Percentiles rank a stretch among this genome's conserved stretches.
phyloP scores from a whole-genome alignment of 2,113 vertebrate genomes.

The Callopanchax toddi region DNA sequence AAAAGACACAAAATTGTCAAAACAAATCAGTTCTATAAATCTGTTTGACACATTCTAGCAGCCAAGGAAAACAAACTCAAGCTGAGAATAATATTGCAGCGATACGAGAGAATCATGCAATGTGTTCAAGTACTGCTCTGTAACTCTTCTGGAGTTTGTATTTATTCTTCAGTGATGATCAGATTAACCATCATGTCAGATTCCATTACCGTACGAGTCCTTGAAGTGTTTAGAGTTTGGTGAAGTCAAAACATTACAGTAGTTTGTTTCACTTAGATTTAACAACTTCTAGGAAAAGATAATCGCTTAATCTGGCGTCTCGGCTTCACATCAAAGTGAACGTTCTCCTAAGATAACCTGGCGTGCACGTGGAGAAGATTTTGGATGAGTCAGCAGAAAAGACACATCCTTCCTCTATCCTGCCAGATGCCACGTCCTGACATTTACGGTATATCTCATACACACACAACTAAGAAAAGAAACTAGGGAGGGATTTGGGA shows the following conservation, averaged over 20 bases:
- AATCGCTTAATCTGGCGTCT: background rate
- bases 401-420: constrained; percentile 64
- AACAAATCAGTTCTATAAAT: constrained; percentile 37
- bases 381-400: constrained; percentile 49
- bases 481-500: background rate
- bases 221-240: background rate
- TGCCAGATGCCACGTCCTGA: constrained; percentile 52
- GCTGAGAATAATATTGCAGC: constrained; percentile 9
- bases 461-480: background rate
- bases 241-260: background rate
- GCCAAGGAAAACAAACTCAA: constrained; percentile 46
- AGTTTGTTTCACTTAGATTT: constrained; percentile 18
- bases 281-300: constrained; percentile 3
- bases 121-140: constrained; percentile 3
- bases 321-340: constrained; percentile 19
- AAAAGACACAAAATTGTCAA: constrained; percentile 14
- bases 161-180: background rate
- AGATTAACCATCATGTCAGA: constrained; percentile 15
- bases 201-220: constrained; percentile 3
- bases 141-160: constrained; percentile 22
- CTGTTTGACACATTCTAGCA: constrained; percentile 34
- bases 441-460: constrained; percentile 20
- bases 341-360: constrained; percentile 26
- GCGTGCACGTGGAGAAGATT: constrained; percentile 25
- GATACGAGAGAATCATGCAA: too few species aligned